Conservation (phyloP, 2,888 invertebrate species). For the Ophion ellenae region DNA sequence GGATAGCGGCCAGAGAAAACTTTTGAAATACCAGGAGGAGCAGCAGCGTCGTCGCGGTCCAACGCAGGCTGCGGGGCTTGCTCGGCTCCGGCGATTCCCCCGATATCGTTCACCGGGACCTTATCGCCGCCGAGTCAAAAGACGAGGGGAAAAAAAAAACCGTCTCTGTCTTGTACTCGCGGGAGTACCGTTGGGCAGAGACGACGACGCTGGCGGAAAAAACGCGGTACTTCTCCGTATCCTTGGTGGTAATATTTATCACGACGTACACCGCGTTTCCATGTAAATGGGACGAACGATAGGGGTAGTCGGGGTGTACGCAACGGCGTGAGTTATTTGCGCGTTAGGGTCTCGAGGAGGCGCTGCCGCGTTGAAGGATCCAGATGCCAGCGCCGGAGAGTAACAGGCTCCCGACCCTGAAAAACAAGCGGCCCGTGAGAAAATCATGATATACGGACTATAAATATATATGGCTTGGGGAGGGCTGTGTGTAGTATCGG, state of each 20-base stretch:
- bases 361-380: slow-evolving; percentile 68
- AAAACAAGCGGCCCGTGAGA: slow-evolving; percentile 62
- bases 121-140: background rate
- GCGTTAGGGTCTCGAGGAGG: slow-evolving; percentile 20
- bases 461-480: slow-evolving; percentile 29
- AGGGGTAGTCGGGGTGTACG: background rate
- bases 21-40: slow-evolving; percentile 78
- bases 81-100: background rate
- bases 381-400: slow-evolving; percentile 73
- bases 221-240: background rate
- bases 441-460: slow-evolving; percentile 30
- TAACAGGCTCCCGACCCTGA: slow-evolving; percentile 74
- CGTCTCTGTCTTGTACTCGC: background rate
- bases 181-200: background rate
- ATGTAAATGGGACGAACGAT: slow-evolving; percentile 5
- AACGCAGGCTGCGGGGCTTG: background rate
- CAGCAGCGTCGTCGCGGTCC: slow-evolving; percentile 13
- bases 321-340: background rate
- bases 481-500: slow-evolving; percentile 14
- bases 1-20: slow-evolving; percentile 80
- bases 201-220: slow-evolving; percentile 18
- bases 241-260: slow-evolving; percentile 20
- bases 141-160: background rate
- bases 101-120: background rate
- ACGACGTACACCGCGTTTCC: background rate